Conservation (phyloP, 1,140 invertebrate species). For the Drosophila mojavensis region DNA sequence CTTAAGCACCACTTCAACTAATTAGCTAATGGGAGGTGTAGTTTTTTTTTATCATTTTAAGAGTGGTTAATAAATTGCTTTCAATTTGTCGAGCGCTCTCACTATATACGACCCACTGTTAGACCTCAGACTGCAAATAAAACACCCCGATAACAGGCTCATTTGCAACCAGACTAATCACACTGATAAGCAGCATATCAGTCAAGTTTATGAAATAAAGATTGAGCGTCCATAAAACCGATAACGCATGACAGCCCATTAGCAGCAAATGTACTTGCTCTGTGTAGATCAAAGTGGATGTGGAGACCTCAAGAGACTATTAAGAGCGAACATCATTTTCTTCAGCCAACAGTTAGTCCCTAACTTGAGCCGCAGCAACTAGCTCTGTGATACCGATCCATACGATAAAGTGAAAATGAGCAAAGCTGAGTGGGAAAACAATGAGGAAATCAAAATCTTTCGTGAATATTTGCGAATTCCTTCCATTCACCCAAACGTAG, state of each 20-base stretch:
- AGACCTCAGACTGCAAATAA: slow-evolving; percentile 62
- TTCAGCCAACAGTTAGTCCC: background rate
- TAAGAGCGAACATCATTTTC: background rate
- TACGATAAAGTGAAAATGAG: slow-evolving; percentile 37
- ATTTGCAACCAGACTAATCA: slow-evolving; percentile 85
- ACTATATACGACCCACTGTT: background rate
- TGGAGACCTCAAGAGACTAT: background rate
- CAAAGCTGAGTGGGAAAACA: slow-evolving; percentile 84
- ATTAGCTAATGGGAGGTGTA: no score
- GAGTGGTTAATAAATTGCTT: background rate
- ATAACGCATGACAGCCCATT: slow-evolving; percentile 28
- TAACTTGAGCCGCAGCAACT: background rate
- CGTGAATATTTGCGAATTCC: slow-evolving; percentile 92
- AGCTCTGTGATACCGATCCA: no score
- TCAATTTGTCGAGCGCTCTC: background rate
- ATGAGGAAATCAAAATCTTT: slow-evolving; percentile 90
- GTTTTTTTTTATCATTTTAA: background rate
- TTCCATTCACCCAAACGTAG: slow-evolving; percentile 91
- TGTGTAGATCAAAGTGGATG: background rate
- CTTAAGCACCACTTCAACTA: no score
- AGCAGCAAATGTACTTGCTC: background rate
- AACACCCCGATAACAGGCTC: slow-evolving; percentile 18
- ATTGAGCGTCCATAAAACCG: slow-evolving; percentile 88
- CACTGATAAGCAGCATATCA: slow-evolving; percentile 85
- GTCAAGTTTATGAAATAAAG: slow-evolving; percentile 1